Evolutionary conservation across 1,140 invertebrate genomes (phyloP).

Genomic region (Telenomus remus): DNA sequence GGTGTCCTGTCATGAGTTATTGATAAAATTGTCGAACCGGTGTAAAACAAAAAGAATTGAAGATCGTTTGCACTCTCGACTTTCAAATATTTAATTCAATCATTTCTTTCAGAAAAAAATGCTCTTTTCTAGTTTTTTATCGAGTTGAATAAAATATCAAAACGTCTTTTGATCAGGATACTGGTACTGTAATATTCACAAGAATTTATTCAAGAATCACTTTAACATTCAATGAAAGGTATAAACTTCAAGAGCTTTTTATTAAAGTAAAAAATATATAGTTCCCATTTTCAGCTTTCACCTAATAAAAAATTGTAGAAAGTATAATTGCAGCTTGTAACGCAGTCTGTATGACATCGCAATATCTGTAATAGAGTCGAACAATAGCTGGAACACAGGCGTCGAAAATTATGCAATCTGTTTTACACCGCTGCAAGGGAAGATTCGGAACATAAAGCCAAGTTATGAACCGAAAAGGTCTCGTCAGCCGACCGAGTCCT

Average conservation of each 20-base stretch:
- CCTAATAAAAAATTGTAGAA: conserved; percentile 1
- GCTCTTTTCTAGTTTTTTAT: too few relatives aligned
- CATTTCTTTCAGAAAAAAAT: too few relatives aligned
- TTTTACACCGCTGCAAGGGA: conserved; percentile 29
- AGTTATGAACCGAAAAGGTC: conserved; percentile 36
- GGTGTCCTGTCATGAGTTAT: too few relatives aligned
- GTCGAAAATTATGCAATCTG: conserved; percentile 48
- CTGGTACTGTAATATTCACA: conserved; percentile 38
- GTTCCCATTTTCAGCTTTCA: too few relatives aligned
- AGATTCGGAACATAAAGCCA: conserved; percentile 29
- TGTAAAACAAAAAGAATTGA: too few relatives aligned
- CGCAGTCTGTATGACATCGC: too few relatives aligned
- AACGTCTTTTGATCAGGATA: conserved; percentile 9
- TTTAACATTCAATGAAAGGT: conserved; percentile 13
- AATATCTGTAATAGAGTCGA: conserved; percentile 39
- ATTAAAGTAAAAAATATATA: conserved; percentile 24
- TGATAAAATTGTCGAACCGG: too few relatives aligned
- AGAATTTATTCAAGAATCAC: conserved; percentile 28
- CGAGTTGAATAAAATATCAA: too few relatives aligned
- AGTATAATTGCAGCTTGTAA: background rate
- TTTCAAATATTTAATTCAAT: too few relatives aligned
- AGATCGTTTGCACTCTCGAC: too few relatives aligned
- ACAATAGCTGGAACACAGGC: conserved; percentile 19
- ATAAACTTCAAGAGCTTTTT: conserved; percentile 6
- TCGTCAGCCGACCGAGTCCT: conserved; percentile 21